Conservation (phyloP, 2,888 invertebrate genomes). For the Phania funesta region DNA sequence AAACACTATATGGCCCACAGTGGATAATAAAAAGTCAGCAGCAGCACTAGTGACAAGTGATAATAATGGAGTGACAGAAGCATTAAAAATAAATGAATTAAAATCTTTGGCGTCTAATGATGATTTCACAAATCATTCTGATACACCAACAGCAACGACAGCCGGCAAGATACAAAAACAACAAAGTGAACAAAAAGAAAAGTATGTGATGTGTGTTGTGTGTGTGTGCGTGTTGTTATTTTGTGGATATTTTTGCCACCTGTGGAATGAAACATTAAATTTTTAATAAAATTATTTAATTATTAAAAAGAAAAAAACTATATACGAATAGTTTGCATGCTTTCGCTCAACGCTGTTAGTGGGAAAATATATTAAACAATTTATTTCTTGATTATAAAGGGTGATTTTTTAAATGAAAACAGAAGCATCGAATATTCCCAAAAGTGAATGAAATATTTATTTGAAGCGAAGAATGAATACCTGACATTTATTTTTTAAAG, state of each 20-base stretch:
- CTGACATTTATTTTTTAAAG: too few relatives aligned
- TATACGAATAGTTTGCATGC: slow-evolving; percentile 3
- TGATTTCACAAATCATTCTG: slow-evolving; percentile 38
- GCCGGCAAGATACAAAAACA: slow-evolving; percentile 73
- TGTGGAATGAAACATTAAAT: background rate
- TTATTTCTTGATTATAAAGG: too few relatives aligned
- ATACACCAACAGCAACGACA: slow-evolving; percentile 41
- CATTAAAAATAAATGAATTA: slow-evolving; percentile 62
- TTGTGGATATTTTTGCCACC: slow-evolving; percentile 28
- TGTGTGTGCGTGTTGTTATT: background rate
- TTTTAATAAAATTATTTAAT: background rate
- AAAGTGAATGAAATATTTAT: too few relatives aligned
- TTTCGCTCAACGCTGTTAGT: background rate
- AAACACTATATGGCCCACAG: slow-evolving; percentile 70
- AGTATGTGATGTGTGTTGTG: slow-evolving; percentile 70
- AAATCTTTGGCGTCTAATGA: slow-evolving; percentile 45
- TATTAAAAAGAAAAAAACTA: background rate
- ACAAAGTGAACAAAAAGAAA: slow-evolving; percentile 73
- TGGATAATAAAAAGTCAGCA: slow-evolving; percentile 23
- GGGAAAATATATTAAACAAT: background rate
- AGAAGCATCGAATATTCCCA: too few relatives aligned
- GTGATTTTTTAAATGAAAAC: too few relatives aligned
- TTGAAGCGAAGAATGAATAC: too few relatives aligned
- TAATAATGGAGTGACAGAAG: slow-evolving; percentile 56
- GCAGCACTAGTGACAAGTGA: background rate